Percentiles rank a stretch among this genome's conserved stretches.
Conservation (phyloP, 2,888 invertebrate genomes). For the Leptopilina myrica region DNA sequence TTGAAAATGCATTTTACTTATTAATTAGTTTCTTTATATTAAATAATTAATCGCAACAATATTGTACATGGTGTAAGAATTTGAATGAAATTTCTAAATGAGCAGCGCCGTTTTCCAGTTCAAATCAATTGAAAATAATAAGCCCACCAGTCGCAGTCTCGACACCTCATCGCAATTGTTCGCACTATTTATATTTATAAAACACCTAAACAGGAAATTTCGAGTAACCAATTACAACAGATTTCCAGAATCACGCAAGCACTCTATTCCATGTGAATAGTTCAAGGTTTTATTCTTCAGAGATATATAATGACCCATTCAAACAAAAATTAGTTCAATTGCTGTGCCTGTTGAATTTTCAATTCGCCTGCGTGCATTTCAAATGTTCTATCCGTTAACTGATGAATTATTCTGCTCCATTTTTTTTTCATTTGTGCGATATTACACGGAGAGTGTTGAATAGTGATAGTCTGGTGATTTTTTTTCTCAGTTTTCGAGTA, state of each 20-base stretch:
- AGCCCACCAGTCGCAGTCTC: neutral
- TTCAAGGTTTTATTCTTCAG: slow-evolving; percentile 20
- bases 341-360: slow-evolving; percentile 17
- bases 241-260: slow-evolving; percentile 20
- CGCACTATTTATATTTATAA: slow-evolving; percentile 8
- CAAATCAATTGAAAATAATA: slow-evolving; percentile 10
- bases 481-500: neutral
- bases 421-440: slow-evolving; percentile 12
- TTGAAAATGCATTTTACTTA: too few species aligned
- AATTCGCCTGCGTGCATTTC: slow-evolving; percentile 15
- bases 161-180: slow-evolving; percentile 1
- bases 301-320: slow-evolving; percentile 17
- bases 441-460: neutral
- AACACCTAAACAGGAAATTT: slow-evolving; percentile 7
- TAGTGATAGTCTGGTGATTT: neutral
- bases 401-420: slow-evolving; percentile 20
- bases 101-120: slow-evolving; percentile 1
- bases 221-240: neutral
- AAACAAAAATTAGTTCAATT: slow-evolving; percentile 20
- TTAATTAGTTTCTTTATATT: too few species aligned
- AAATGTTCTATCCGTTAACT: slow-evolving; percentile 15
- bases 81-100: neutral
- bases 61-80: too few species aligned
- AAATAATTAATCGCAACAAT: too few species aligned
- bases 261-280: neutral